phyloP scores from a whole-genome alignment of 1,140 invertebrate species.

The Scaptomyza graminum region DNA sequence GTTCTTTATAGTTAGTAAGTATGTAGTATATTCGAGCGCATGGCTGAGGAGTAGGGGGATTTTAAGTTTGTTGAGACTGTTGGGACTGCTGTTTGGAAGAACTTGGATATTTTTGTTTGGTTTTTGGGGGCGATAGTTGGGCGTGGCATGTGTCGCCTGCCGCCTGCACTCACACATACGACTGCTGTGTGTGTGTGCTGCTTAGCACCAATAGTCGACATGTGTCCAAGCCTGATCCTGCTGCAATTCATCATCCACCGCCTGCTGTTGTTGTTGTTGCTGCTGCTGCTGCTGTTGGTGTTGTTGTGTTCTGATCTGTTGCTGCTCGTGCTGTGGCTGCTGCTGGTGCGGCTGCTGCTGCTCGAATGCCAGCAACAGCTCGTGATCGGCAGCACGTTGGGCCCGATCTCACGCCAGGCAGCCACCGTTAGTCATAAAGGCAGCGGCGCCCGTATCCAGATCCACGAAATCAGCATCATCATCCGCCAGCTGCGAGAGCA shows the following conservation, averaged over 20 bases:
- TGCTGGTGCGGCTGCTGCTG: constrained; percentile 41
- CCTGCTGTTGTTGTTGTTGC: constrained; percentile 44
- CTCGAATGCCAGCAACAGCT: constrained; percentile 57
- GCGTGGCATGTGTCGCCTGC: not conserved
- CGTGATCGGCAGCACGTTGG: constrained; percentile 46
- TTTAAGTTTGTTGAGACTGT: not conserved
- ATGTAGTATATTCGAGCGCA: constrained; percentile 68
- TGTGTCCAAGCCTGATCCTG: constrained; percentile 65
- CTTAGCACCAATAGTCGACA: constrained; percentile 72
- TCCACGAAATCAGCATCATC: constrained; percentile 77
- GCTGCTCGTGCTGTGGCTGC: constrained; percentile 24
- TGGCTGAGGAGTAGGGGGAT: constrained; percentile 10
- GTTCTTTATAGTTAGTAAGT: constrained; percentile 19
- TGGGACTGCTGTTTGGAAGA: constrained; percentile 55
- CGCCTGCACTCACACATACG: constrained; percentile 2
- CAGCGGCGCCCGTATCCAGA: constrained; percentile 71
- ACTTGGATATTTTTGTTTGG: constrained; percentile 57
- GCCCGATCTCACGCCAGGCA: constrained; percentile 81
- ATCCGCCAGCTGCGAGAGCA: constrained; percentile 67
- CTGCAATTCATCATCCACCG: constrained; percentile 27
- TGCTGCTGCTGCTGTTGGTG: constrained; percentile 46
- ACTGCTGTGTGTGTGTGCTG: too few species aligned
- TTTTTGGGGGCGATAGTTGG: constrained; percentile 2
- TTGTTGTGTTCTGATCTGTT: constrained; percentile 29
- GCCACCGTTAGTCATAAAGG: constrained; percentile 76